phyloP scores from a whole-genome alignment of 2,888 invertebrate species.

The Lasioglossum calceatum region DNA sequence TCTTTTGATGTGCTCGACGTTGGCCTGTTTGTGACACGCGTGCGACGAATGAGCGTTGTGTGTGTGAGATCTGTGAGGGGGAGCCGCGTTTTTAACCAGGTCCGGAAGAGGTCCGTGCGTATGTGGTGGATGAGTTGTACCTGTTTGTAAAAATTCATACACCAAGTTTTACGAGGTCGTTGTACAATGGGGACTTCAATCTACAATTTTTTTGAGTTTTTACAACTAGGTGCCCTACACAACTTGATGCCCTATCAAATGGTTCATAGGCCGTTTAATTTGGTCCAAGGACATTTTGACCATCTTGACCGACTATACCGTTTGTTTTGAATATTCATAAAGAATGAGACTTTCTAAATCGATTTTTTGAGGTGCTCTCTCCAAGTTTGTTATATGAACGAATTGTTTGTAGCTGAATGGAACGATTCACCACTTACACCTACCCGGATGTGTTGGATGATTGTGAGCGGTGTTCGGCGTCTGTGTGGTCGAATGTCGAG shows the following conservation, averaged over 20 bases:
- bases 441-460: conserved; percentile 77
- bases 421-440: conserved; percentile 60
- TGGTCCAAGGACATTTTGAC: too few relatives aligned
- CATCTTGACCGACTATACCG: too few relatives aligned
- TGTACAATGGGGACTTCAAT: neutral
- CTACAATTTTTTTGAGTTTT: neutral
- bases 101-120: conserved; percentile 76
- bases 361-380: neutral
- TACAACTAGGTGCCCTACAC: too few relatives aligned
- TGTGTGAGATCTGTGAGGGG: conserved; percentile 75
- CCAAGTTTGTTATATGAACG: neutral
- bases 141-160: conserved; percentile 57
- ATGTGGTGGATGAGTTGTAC: conserved; percentile 78
- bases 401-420: neutral
- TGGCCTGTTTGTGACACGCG: conserved; percentile 80
- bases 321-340: too few relatives aligned
- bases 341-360: neutral
- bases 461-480: conserved; percentile 77
- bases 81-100: conserved; percentile 71
- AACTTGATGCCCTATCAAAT: too few relatives aligned
- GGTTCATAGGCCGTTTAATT: too few relatives aligned
- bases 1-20: conserved; percentile 82
- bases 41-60: conserved; percentile 79
- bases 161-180: neutral
- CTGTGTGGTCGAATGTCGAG: conserved; percentile 82